These are phyloP conservation scores for Cricetomys ansorgei DNA, from an alignment of 2,113 vertebrate species.

Conservation along the genomic window DNA sequence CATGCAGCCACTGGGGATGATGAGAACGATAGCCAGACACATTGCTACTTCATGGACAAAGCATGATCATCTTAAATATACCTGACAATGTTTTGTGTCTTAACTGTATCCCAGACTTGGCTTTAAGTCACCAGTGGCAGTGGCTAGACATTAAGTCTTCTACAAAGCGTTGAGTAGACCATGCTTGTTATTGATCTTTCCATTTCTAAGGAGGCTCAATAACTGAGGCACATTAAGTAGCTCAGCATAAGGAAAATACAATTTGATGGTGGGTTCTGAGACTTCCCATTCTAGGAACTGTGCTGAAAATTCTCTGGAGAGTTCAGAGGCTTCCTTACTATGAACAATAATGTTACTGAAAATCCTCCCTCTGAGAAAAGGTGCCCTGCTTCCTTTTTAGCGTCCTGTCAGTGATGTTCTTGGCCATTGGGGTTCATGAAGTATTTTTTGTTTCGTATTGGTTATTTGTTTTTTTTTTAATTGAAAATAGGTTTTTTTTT, in stretches of 20 bases:
- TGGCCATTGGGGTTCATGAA: background rate
- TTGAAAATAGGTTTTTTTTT: background rate
- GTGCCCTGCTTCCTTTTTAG: background rate
- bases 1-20: background rate
- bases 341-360: background rate
- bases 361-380: slow-evolving; percentile 19
- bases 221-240: background rate
- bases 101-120: background rate
- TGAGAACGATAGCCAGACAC: background rate
- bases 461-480: background rate
- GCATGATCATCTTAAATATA: background rate
- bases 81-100: background rate
- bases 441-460: background rate
- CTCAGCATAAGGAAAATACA: background rate
- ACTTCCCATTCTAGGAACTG: background rate
- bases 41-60: background rate
- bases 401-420: background rate
- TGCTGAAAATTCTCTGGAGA: background rate
- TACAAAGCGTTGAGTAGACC: slow-evolving; percentile 18
- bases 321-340: background rate
- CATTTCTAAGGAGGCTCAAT: background rate
- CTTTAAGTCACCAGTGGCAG: background rate
- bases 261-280: background rate
- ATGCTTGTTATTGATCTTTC: background rate
- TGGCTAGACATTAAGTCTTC: background rate